These are phyloP conservation scores for Onthophagus taurus DNA, from an alignment of 1,140 invertebrate species.

Conservation along the genomic window DNA sequence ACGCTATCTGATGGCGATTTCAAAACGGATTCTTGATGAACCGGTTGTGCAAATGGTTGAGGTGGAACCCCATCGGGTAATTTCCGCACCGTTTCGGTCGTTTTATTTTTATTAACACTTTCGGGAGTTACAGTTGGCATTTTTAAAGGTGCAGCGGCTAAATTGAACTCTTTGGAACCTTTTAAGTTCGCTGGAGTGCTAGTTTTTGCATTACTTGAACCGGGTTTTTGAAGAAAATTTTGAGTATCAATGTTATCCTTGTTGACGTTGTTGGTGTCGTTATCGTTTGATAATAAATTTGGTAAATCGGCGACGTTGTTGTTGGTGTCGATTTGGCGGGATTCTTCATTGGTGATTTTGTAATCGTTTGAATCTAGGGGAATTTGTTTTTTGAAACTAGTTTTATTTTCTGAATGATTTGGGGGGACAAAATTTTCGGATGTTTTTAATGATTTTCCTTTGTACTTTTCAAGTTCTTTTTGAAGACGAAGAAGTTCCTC, in stretches of 20 bases:
- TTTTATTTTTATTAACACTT: conserved; percentile 8
- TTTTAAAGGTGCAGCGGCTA: conserved; percentile 20
- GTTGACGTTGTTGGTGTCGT: neutral
- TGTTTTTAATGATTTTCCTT: conserved; percentile 15
- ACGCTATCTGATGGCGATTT: conserved; percentile 20
- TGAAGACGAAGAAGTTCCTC: conserved; percentile 21
- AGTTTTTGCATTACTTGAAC: conserved; percentile 17
- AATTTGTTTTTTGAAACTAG: conserved; percentile 6
- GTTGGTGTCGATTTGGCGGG: too few relatives aligned
- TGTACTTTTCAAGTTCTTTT: conserved; percentile 19
- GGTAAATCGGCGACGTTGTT: conserved; percentile 14
- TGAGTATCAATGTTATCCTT: neutral
- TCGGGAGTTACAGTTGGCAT: conserved; percentile 26
- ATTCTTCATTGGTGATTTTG: conserved; percentile 5
- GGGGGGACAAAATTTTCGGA: neutral
- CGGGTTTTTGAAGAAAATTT: conserved; percentile 20
- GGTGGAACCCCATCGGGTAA: conserved; percentile 30
- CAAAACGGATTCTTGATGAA: too few relatives aligned
- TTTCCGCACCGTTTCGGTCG: conserved; percentile 13
- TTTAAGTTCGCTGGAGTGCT: neutral
- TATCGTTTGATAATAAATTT: conserved; percentile 9
- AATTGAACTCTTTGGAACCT: conserved; percentile 17
- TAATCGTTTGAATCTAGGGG: neutral
- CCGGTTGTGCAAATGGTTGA: too few relatives aligned
- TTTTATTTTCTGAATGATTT: conserved; percentile 3